A percentile compares a stretch with the other conserved stretches of the same genome.
phyloP scores from a whole-genome alignment of 2,888 invertebrate species.

The Limenitis camilla region DNA sequence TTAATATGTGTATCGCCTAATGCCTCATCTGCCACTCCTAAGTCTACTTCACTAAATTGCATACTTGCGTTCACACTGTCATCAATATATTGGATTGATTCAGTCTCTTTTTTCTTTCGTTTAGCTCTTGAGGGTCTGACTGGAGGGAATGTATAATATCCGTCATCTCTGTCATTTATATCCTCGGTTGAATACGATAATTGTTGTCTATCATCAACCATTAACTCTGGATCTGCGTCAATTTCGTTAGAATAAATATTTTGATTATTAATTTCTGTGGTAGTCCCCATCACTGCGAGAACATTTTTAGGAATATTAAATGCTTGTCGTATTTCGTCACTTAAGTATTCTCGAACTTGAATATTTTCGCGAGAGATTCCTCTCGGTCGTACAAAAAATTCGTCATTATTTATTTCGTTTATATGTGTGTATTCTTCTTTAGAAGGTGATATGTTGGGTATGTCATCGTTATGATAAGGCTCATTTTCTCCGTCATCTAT shows the following conservation, averaged over 20 bases:
- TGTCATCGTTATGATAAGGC: constrained; percentile 37
- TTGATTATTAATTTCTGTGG: constrained; percentile 44
- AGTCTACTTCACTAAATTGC: constrained; percentile 65
- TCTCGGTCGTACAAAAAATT: constrained; percentile 88
- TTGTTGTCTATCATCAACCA: constrained; percentile 50
- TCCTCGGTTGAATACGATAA: constrained; percentile 59
- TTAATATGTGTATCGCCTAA: constrained; percentile 43
- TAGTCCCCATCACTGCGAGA: constrained; percentile 75
- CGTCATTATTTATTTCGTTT: constrained; percentile 90
- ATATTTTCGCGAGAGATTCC: constrained; percentile 89
- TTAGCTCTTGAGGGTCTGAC: constrained; percentile 74
- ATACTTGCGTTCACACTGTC: constrained; percentile 58
- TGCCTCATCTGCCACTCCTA: constrained; percentile 68
- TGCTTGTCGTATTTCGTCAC: constrained; percentile 86
- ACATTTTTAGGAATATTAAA: constrained; percentile 80
- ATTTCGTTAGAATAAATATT: constrained; percentile 54
- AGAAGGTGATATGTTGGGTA: constrained; percentile 53
- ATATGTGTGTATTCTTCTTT: constrained; percentile 73
- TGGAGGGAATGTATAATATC: constrained; percentile 72
- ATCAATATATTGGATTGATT: constrained; percentile 58
- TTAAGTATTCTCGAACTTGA: constrained; percentile 83
- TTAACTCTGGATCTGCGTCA: constrained; percentile 56
- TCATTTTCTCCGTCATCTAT: constrained; percentile 62
- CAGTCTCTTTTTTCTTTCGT: constrained; percentile 62
- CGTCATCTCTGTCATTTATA: constrained; percentile 66